These are phyloP conservation scores for Coenobita brevimanus DNA, from an alignment of 1,140 invertebrate species.

Conservation along the genomic window DNA sequence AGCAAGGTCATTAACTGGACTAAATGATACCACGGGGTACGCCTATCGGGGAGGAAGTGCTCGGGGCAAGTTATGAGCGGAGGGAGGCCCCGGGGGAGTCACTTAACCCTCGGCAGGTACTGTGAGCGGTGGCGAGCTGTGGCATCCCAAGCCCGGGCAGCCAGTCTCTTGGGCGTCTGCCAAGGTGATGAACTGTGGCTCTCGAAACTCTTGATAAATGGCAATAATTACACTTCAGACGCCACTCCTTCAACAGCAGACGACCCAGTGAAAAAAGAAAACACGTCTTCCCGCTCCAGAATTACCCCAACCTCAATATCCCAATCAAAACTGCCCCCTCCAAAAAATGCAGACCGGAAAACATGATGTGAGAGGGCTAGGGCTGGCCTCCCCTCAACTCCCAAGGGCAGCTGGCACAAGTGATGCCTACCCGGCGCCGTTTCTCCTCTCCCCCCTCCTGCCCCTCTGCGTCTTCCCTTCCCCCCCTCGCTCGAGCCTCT, in stretches of 20 bases:
- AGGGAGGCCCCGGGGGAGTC: not conserved
- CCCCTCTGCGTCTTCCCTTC: not conserved
- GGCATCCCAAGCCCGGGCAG: slow-evolving; percentile 36
- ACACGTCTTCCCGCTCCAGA: too few relatives aligned
- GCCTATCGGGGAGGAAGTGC: not conserved
- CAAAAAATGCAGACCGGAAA: not conserved
- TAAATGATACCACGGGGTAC: not conserved
- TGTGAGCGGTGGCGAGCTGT: slow-evolving; percentile 3
- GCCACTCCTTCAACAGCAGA: slow-evolving; percentile 40
- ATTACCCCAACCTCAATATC: too few relatives aligned
- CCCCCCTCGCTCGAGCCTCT: not conserved
- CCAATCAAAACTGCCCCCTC: too few relatives aligned
- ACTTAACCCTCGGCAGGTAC: not conserved
- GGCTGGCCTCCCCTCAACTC: slow-evolving; percentile 9
- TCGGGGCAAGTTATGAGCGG: not conserved
- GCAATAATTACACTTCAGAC: slow-evolving; percentile 61
- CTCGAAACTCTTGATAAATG: slow-evolving; percentile 63
- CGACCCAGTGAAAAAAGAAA: slow-evolving; percentile 9
- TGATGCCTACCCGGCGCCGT: slow-evolving; percentile 46
- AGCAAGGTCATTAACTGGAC: slow-evolving; percentile 24
- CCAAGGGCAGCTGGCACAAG: slow-evolving; percentile 52
- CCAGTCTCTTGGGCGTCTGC: slow-evolving; percentile 62
- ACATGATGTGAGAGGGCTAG: not conserved
- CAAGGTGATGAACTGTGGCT: slow-evolving; percentile 64
- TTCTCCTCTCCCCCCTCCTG: not conserved